These are phyloP conservation scores for Sinella curviseta DNA, from an alignment of 1,140 invertebrate genomes.

Conservation along the genomic window DNA sequence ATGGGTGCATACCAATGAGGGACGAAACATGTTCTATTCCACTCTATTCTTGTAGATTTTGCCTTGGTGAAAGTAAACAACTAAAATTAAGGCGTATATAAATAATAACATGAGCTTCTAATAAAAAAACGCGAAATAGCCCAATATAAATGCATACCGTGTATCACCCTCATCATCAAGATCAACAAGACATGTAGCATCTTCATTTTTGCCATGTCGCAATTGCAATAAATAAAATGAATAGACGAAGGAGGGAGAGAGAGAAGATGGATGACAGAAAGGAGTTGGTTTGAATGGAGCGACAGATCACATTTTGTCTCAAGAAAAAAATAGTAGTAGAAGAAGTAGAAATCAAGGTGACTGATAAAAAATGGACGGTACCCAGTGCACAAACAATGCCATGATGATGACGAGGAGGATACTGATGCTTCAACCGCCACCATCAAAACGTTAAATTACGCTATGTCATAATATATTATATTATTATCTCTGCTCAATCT, in stretches of 20 bases:
- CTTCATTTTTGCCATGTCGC: background rate
- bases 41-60: background rate
- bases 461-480: too few species aligned
- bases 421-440: too few species aligned
- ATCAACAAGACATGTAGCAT: background rate
- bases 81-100: background rate
- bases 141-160: background rate
- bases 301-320: background rate
- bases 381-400: too few species aligned
- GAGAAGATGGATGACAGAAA: constrained; percentile 8
- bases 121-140: too few species aligned
- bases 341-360: background rate
- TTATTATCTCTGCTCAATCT: too few species aligned
- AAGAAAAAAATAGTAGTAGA: too few species aligned
- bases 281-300: background rate
- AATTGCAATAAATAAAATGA: background rate
- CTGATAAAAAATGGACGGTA: constrained; percentile 13
- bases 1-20: background rate
- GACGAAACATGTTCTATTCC: background rate
- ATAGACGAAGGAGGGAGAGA: background rate
- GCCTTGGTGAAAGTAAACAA: constrained; percentile 9
- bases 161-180: background rate
- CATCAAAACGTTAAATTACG: too few species aligned
- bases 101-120: background rate
- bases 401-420: too few species aligned